These are phyloP conservation scores for Carlito syrichta DNA, from an alignment of 2,113 vertebrate genomes.

Conservation along the genomic window DNA sequence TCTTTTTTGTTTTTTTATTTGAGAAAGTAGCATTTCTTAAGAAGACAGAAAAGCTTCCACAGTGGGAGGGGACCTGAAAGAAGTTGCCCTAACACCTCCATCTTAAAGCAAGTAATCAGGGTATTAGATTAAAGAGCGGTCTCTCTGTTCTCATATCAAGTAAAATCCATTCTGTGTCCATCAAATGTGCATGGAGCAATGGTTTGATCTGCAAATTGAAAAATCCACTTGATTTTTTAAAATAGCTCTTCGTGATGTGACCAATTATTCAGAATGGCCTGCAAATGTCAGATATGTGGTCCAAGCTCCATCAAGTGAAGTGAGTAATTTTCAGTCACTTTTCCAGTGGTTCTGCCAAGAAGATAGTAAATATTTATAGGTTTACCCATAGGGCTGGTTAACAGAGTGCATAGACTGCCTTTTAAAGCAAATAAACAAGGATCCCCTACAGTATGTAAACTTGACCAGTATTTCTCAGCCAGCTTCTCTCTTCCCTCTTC, in stretches of 20 bases:
- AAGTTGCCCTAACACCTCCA: not conserved
- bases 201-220: not conserved
- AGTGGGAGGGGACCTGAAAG: too few relatives aligned
- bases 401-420: not conserved
- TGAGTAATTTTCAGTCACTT: slow-evolving; percentile 56
- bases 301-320: not conserved
- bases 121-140: not conserved
- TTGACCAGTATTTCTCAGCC: slow-evolving; percentile 20
- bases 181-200: not conserved
- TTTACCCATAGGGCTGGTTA: slow-evolving; percentile 12
- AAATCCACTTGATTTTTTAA: not conserved
- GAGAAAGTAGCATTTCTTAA: too few relatives aligned
- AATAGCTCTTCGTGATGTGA: not conserved
- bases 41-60: too few relatives aligned
- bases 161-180: not conserved
- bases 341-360: slow-evolving; percentile 8
- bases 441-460: not conserved
- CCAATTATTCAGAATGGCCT: not conserved
- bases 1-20: too few relatives aligned
- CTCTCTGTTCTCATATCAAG: not conserved
- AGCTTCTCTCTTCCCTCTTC: slow-evolving; percentile 29
- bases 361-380: slow-evolving; percentile 56
- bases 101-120: not conserved
- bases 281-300: slow-evolving; percentile 11
- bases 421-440: slow-evolving; percentile 52